Evolutionary conservation across 2,888 invertebrate genomes (phyloP), one percentile per base, ranked within the genome.

Genomic region (Caenorhabditis macrosperma): DNA sequence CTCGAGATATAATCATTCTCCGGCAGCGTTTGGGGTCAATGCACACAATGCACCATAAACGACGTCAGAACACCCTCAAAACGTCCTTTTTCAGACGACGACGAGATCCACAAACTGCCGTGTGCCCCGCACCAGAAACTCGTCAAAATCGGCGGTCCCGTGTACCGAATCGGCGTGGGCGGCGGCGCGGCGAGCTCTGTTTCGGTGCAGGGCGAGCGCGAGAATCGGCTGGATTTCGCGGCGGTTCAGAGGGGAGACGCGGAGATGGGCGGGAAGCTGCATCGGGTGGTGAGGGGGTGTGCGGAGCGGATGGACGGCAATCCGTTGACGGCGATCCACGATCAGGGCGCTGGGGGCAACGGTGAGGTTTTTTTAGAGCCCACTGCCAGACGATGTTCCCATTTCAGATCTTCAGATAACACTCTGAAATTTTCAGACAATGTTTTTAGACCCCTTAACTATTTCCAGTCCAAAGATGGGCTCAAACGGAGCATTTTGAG

Each of bases 101-200:
- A 77, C 15, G 71, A 81, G 50, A 41, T 78, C 2, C 68, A 57
- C 24, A 86, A 86, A 68, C 46, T 72, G 10, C 50, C 67, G 10
- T 76, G 79, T 44, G 22, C 66, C 10, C 35, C 52, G 20, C 15
- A 59, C 1, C 57, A 59, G 28, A 93, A 95, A 89, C 93, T 99
- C 60, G 95, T 96, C 0, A 98, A 99, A 93, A 93, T 99, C 54
- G 98, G 98, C 15, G 98, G 98, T 0, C 98, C 98, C 0, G 96
- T 96, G 54, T 98, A 97, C 91, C 93, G 98, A 82, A 98, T 99
- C 90, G 98, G 98, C 0, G 96, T 99, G 5, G 98, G 98, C 12
- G 98, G 98, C 10, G 98, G 98, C n/a, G 95, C 97, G 0, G 98
- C 98, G 0, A 96, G 96, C 83, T 97, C 97, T 0, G 95, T 97